Base-by-base conservation (phyloP, 2,797 vertebrate genomes). In the Microctenopoma stevenorrisi region DNA sequence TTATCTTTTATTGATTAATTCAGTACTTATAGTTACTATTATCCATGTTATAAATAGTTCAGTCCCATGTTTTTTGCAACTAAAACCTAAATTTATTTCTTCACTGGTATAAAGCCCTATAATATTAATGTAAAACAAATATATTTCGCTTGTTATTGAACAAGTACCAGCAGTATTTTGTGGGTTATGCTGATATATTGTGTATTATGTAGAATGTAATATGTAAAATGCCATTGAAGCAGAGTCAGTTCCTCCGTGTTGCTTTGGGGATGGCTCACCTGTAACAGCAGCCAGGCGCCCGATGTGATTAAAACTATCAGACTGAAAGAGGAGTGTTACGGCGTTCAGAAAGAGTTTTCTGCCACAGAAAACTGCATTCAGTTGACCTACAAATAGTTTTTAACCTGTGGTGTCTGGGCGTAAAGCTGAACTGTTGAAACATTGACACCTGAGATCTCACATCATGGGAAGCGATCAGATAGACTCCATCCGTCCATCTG, bases 201-300 rank as follows among this genome's bases (percentile, higher is more conserved):
- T 82, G 81, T 89, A 78, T 86, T 82, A 81, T 80, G 28, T 53
- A 86, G 87, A 91, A 91, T 90, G 89, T 90, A 71, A 72, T 80
- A 81, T 67, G 74, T 89, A 70, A 87, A 87, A 86, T 87, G 84
- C 81, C 86, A 85, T 88, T 80, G 74, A 81, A 86, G 72, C 22
- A 22, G 22, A 22, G 22, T 22, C 22, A 22, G 22, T 22, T 22
- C 22, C 22, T 22, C 22, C 22, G 22, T 22, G 22, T 22, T 22
- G 22, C 22, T 22, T 22, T 22, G 22, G 22, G 22, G 22, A 22
- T 22, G 22, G 22, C 22, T 22, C 22, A 22, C 22, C 22, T 52
- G 1, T 78, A 64, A 76, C 37, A 48, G 65, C 11, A 52, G 64
- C 72, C 80, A 44, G 73, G 42, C 14, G 12, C 64, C 78, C 79